Base-by-base conservation (phyloP, 2,888 invertebrate species). In the Ormyrus thymus region DNA sequence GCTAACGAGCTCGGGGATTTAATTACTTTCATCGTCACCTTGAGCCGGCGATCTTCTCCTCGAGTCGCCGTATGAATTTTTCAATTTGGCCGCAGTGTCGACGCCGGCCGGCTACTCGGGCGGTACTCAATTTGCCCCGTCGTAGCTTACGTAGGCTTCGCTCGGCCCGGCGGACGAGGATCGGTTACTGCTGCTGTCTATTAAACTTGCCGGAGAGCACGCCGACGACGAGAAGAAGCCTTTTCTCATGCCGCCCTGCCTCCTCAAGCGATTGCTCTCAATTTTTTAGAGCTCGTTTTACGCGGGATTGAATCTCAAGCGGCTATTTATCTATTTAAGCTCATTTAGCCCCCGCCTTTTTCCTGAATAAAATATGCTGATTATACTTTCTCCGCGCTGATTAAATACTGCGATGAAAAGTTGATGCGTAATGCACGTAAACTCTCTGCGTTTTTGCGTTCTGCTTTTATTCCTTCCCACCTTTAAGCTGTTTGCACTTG, bases 21-120 rank as follows among this genome's bases (percentile, higher is more conserved):
- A 80, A 80, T 80, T 76, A 76, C 69, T 71, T 55, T n/a, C 62
- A 43, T 79, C 79, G 66, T 59, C 75, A 56, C 61, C 75, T 56
- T 43, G 58, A 68, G 59, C 65, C 51, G 58, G n/a, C 11, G 61
- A 29, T 15, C 5, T 43, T 50, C 50, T 13, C 7, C 58, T 6
- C 48, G 51, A n/a, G 48, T 45, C 9, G 43, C 29, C 65, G 48
- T 55, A 58, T 68, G 73, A 73, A 78, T 78, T 78, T 78, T 73
- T 78, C 68, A 73, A 77, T 65, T 70, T 53, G 46, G 29, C 62
- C 69, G 59, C 51, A 75, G 59, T 45, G 59, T 29, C 51, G 11
- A 51, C 51, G 7, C 11, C 29, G 10, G n/a, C 61, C 50, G 64
- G 29, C 29, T 29, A 29, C 29, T 29, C 29, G 29, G 4, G 29